Percentiles rank a stretch among this genome's conserved stretches.
Evolutionary conservation across 2,113 vertebrate species (phyloP).

Genomic region (Sigmodon hispidus): DNA sequence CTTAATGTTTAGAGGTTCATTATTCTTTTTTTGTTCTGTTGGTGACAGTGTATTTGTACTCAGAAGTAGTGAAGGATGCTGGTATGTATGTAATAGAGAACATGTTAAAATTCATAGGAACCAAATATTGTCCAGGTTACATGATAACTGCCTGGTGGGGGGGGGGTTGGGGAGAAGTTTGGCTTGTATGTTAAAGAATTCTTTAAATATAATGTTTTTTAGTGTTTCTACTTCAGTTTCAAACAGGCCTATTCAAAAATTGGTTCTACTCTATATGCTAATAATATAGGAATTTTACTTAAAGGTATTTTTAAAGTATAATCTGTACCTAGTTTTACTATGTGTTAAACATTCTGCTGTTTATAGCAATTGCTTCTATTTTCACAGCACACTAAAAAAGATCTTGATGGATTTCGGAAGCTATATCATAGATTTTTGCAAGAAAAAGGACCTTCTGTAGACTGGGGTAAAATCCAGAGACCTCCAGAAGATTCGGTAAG

Average conservation of each 20-base stretch:
- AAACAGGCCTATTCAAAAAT: background rate
- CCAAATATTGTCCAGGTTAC: background rate
- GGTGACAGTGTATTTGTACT: conserved; percentile 43
- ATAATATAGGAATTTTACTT: conserved; percentile 56
- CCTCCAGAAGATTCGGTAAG: conserved; percentile 98
- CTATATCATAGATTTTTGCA: conserved; percentile 98
- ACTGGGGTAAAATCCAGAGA: conserved; percentile 96
- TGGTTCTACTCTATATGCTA: background rate
- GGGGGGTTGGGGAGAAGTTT: background rate
- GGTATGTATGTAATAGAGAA: conserved; percentile 12
- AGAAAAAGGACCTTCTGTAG: conserved; percentile 96
- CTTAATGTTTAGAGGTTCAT: conserved; percentile 50
- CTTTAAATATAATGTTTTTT: conserved; percentile 27
- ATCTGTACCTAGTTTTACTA: conserved; percentile 34
- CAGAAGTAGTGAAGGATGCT: conserved; percentile 11
- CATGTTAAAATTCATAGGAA: conserved; percentile 6
- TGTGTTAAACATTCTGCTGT: conserved; percentile 54
- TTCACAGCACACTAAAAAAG: conserved; percentile 93
- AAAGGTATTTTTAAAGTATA: conserved; percentile 41
- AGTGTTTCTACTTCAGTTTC: conserved; percentile 57
- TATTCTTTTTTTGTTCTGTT: conserved; percentile 35
- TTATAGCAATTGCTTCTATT: conserved; percentile 68
- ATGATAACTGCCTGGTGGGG: background rate
- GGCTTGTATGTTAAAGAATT: background rate
- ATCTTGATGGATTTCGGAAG: conserved; percentile 96